A percentile compares a stretch with the other conserved stretches of the same genome.
These are phyloP conservation scores for Vombatus ursinus DNA, from an alignment of 2,113 vertebrate genomes.

Conservation along the genomic window DNA sequence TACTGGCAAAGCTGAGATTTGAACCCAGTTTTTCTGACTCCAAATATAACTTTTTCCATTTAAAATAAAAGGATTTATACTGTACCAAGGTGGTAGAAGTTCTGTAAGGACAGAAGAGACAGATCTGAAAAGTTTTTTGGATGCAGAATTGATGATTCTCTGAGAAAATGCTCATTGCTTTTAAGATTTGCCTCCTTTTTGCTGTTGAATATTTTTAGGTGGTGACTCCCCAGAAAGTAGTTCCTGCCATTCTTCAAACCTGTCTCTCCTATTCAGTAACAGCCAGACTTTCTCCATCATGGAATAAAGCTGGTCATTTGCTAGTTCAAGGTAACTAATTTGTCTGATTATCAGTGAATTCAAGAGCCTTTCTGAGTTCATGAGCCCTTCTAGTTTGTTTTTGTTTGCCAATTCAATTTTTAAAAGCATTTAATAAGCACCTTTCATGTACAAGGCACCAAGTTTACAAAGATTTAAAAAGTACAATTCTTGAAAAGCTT, in stretches of 20 bases:
- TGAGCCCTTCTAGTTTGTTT: not conserved
- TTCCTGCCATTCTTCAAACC: slow-evolving; percentile 85
- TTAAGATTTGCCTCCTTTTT: slow-evolving; percentile 33
- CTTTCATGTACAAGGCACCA: not conserved
- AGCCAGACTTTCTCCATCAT: slow-evolving; percentile 87
- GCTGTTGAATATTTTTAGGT: slow-evolving; percentile 79
- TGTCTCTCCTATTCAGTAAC: slow-evolving; percentile 90
- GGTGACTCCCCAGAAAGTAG: slow-evolving; percentile 82
- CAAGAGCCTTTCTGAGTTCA: not conserved
- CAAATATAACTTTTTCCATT: not conserved
- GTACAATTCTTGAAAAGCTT: not conserved
- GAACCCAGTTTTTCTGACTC: not conserved
- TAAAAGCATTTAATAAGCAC: not conserved
- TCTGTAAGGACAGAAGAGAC: not conserved
- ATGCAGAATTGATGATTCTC: not conserved
- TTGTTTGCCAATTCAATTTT: not conserved
- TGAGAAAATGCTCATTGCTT: not conserved
- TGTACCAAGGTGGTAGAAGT: not conserved
- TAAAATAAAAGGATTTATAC: not conserved
- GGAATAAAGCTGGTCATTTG: slow-evolving; percentile 92
- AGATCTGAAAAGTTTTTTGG: not conserved
- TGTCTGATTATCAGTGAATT: not conserved
- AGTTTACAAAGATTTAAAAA: not conserved
- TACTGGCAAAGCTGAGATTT: not conserved
- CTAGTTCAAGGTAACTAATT: slow-evolving; percentile 88